A percentile compares a stretch with the other conserved stretches of the same genome.
These are phyloP conservation scores for Rhinichthys osculus DNA, from an alignment of 2,797 vertebrate genomes.

Conservation along the genomic window DNA sequence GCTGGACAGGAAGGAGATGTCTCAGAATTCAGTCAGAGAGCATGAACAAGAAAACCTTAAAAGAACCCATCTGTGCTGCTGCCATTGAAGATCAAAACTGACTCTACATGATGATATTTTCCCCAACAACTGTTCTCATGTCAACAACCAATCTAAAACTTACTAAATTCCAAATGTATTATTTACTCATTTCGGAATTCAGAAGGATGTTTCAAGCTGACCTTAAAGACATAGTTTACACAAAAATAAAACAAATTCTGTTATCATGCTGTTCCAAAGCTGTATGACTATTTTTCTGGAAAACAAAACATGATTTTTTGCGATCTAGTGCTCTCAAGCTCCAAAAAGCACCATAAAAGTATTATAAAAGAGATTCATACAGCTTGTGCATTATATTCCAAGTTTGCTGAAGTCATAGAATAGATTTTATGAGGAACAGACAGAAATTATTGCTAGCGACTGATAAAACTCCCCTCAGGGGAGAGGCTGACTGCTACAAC, in stretches of 20 bases:
- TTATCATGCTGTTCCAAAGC: background rate
- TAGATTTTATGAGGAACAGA: conserved; percentile 8
- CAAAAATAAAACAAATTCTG: background rate
- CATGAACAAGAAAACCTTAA: conserved; percentile 24
- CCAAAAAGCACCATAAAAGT: background rate
- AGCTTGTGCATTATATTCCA: conserved; percentile 6
- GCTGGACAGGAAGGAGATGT: conserved; percentile 22
- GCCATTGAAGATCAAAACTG: background rate
- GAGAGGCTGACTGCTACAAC: background rate
- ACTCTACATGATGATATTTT: background rate
- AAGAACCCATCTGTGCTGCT: conserved; percentile 1
- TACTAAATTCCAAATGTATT: background rate
- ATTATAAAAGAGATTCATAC: background rate
- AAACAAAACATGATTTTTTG: background rate
- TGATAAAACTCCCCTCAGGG: background rate
- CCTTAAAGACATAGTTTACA: background rate
- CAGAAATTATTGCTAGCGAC: background rate
- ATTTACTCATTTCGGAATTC: background rate
- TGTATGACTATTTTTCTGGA: background rate
- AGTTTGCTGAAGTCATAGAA: background rate
- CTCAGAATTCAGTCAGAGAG: conserved; percentile 2
- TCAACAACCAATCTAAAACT: background rate
- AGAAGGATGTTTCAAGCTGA: background rate
- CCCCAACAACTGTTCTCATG: background rate
- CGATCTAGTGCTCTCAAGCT: background rate